Percentiles rank a stretch among this genome's conserved stretches.
Evolutionary conservation across 2,113 vertebrate species (phyloP).

Genomic region (Epinephelus moara): DNA sequence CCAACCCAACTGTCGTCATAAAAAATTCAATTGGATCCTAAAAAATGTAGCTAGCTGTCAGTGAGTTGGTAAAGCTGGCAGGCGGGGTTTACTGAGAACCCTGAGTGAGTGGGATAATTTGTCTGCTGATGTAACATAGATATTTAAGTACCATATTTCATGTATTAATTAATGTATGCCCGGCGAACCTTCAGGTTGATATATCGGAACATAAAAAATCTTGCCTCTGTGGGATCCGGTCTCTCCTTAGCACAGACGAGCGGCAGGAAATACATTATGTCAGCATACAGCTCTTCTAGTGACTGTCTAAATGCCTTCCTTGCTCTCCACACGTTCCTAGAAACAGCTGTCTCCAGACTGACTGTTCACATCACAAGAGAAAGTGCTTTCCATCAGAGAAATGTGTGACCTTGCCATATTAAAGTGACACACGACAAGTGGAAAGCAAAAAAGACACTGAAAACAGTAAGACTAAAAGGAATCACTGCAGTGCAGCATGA

Average conservation of each 20-base stretch:
- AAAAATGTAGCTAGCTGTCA: constrained; percentile 41
- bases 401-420: constrained; percentile 45
- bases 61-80: constrained; percentile 40
- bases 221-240: constrained; percentile 5
- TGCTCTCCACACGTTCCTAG: background rate
- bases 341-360: constrained; percentile 34
- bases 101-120: constrained; percentile 29
- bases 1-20: constrained; percentile 4
- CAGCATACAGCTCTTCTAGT: constrained; percentile 36
- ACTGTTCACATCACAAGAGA: constrained; percentile 33
- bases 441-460: background rate
- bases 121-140: constrained; percentile 35
- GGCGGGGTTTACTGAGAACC: constrained; percentile 10
- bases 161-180: constrained; percentile 45
- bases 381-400: constrained; percentile 33
- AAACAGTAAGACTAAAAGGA: constrained; percentile 4
- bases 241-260: constrained; percentile 10
- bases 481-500: constrained; percentile 16
- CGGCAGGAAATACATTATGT: constrained; percentile 34
- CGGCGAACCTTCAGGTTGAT: constrained; percentile 40
- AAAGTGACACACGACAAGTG: constrained; percentile 41
- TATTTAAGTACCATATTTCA: constrained; percentile 34
- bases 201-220: constrained; percentile 29
- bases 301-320: constrained; percentile 23
- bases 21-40: constrained; percentile 43